A percentile compares a stretch with the other conserved stretches of the same genome.
phyloP scores from a whole-genome alignment of 2,113 vertebrate genomes.

The Acrocephalus kingi region DNA sequence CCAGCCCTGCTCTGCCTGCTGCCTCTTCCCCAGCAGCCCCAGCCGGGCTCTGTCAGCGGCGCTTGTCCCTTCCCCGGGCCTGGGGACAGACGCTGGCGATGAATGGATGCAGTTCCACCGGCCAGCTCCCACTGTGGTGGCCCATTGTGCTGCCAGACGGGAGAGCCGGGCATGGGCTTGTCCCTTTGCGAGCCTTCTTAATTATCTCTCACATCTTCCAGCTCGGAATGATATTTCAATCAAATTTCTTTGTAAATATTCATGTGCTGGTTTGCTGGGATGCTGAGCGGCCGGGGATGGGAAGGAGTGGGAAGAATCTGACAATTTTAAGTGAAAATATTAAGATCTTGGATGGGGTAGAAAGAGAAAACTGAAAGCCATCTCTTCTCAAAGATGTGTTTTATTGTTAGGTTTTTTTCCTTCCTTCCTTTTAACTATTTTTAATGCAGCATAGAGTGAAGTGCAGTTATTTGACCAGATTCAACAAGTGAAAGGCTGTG shows the following conservation, averaged over 20 bases:
- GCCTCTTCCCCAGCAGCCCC: constrained; percentile 5
- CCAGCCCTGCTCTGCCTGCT: constrained; percentile 23
- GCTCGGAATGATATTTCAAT: constrained; percentile 51
- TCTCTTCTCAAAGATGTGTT: neutral
- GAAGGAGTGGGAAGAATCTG: neutral
- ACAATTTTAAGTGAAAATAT: neutral
- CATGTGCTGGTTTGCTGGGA: neutral
- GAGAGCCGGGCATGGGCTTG: constrained; percentile 11
- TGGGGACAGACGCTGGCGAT: neutral
- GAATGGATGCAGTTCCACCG: constrained; percentile 23
- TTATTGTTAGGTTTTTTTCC: neutral
- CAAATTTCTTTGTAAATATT: neutral
- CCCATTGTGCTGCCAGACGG: constrained; percentile 40
- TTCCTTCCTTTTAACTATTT: neutral
- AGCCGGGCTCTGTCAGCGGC: constrained; percentile 37
- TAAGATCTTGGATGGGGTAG: neutral
- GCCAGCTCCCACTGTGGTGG: constrained; percentile 9
- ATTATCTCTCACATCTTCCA: constrained; percentile 11
- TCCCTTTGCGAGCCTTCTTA: neutral
- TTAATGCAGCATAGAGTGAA: neutral
- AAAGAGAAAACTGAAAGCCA: neutral
- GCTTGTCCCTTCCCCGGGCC: constrained; percentile 5
- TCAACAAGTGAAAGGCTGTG: neutral
- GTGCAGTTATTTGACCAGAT: neutral
- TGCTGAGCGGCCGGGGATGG: neutral